phyloP scores from a whole-genome alignment of 2,888 invertebrate species.

The Erpobdella octoculata region DNA sequence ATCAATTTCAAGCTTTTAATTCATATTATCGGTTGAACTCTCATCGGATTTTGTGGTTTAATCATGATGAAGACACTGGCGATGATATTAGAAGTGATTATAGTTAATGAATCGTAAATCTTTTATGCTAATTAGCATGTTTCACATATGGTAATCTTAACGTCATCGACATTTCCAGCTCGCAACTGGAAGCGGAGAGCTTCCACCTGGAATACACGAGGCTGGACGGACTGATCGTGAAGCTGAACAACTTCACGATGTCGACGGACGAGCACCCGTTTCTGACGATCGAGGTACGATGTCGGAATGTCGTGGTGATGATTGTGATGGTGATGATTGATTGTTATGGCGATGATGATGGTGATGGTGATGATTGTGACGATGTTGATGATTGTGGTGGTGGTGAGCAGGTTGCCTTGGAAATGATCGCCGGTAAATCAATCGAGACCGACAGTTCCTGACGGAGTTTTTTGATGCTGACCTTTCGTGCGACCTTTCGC shows the following conservation, averaged over 20 bases:
- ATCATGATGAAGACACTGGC: neutral
- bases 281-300: neutral
- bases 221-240: neutral
- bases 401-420: neutral
- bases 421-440: neutral
- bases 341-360: neutral
- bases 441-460: too few species aligned
- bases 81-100: neutral
- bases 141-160: neutral
- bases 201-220: neutral
- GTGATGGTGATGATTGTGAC: neutral
- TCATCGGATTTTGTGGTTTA: neutral
- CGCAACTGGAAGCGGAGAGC: neutral
- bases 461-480: too few species aligned
- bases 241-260: neutral
- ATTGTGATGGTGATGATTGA: neutral
- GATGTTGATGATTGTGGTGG: neutral
- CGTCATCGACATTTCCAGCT: neutral
- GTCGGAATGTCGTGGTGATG: neutral
- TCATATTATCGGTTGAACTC: neutral
- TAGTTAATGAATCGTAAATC: neutral
- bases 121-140: neutral
- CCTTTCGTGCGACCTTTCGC: too few species aligned
- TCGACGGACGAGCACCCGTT: neutral
- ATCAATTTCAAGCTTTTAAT: neutral